phyloP scores from a whole-genome alignment of 1,140 invertebrate species.

The Samia ricini region DNA sequence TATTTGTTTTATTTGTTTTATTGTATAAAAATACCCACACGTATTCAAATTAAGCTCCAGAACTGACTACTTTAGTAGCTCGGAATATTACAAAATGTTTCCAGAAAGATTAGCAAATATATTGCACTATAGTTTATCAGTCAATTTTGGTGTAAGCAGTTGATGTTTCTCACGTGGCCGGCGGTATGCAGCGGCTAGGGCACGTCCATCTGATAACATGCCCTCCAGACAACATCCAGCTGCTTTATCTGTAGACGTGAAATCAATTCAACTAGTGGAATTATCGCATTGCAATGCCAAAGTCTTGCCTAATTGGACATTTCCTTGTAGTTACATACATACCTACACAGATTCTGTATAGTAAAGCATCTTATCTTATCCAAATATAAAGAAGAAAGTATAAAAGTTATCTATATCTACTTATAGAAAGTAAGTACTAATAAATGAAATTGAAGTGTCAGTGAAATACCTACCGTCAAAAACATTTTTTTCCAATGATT shows the following conservation, averaged over 20 bases:
- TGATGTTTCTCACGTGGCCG: slow-evolving; percentile 55
- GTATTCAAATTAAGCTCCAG: background rate
- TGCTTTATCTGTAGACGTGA: slow-evolving; percentile 67
- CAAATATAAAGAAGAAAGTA: background rate
- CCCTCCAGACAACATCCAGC: slow-evolving; percentile 65
- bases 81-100: background rate
- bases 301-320: slow-evolving; percentile 69
- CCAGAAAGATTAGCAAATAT: background rate
- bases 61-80: background rate
- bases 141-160: slow-evolving; percentile 14
- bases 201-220: slow-evolving; percentile 69
- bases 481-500: too few relatives aligned
- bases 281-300: slow-evolving; percentile 69
- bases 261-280: slow-evolving; percentile 72
- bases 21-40: slow-evolving; percentile 36
- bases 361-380: background rate
- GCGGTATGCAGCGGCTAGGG: slow-evolving; percentile 56
- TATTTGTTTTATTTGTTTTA: slow-evolving; percentile 51
- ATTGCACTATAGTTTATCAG: background rate
- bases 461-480: too few relatives aligned
- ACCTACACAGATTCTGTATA: background rate
- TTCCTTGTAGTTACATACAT: slow-evolving; percentile 37
- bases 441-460: too few relatives aligned
- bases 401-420: background rate
- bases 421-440: too few relatives aligned